Base-by-base conservation (phyloP, 1,140 invertebrate species). In the Bombus fervidus region DNA sequence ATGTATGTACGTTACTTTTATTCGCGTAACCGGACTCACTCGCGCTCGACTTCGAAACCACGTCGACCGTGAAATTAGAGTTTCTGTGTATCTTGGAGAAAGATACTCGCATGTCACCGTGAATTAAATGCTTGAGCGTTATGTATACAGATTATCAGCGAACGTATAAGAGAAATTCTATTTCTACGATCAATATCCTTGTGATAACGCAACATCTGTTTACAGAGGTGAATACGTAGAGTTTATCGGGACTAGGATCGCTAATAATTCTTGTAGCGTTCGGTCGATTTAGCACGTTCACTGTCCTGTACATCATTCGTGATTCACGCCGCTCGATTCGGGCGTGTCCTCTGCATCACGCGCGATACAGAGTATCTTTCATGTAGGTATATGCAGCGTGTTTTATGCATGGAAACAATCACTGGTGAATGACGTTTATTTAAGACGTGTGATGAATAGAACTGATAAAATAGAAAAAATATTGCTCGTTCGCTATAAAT, bases 31-130 rank as follows among this genome's bases (percentile, higher is more conserved):
- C 57, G 41, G n/a, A 22, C 28, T 37, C 25, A 1, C 2, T 81
- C 59, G 31, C 31, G 15, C 18, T 41, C 69, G 37, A 41, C 25
- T 71, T 57, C 69, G 9, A 74, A 34, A 10, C 28, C 10, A 59
- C 57, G 22, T 47, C 12, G 71, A 82, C 62, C 73, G 59, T 76
- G 81, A 83, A 83, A 83, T 83, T 77, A 57, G 62, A 83, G 28
- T 39, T 41, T 34, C 9, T n/a, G 10, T 22, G 34, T 31, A 18
- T 2, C 41, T 34, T 62, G 13, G 6, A 22, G 9, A 28, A 28
- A 34, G 64, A 31, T 57, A 28, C 28, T 25, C 69, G n/a, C 39
- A 39, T 47, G 39, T 22, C 69, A 41, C 22, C 37, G 37, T 10
- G 47, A 64, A 64, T 74, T 31, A 34, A 75, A 75, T 62, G 28